phyloP scores from a whole-genome alignment of 2,113 vertebrate species.

The Eulemur macaco region DNA sequence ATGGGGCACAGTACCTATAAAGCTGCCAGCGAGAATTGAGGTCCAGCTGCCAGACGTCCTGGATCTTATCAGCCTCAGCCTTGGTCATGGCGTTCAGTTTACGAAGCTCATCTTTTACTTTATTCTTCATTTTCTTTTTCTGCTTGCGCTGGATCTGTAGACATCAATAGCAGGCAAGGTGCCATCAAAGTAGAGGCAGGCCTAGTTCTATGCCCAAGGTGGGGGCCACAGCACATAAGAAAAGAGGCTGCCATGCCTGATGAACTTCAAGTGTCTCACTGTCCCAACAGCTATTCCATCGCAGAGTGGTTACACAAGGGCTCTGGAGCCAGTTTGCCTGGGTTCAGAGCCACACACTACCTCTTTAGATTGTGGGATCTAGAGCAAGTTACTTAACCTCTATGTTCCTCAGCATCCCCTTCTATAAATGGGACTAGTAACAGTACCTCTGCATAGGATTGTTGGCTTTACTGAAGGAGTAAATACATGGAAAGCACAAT shows the following conservation, averaged over 20 bases:
- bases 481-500: not conserved
- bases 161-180: slow-evolving; percentile 37
- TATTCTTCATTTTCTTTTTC: slow-evolving; percentile 89
- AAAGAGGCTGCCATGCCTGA: not conserved
- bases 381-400: not conserved
- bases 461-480: not conserved
- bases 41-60: slow-evolving; percentile 89
- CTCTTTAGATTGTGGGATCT: not conserved
- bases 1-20: slow-evolving; percentile 88
- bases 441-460: not conserved
- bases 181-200: not conserved
- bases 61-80: slow-evolving; percentile 81
- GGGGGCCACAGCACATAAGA: not conserved
- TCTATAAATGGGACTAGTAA: not conserved
- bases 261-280: not conserved
- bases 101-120: slow-evolving; percentile 84
- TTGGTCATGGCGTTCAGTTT: slow-evolving; percentile 87
- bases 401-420: not conserved
- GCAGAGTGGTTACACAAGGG: not conserved
- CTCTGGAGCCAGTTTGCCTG: not conserved
- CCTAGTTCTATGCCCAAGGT: not conserved
- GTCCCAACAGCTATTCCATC: not conserved
- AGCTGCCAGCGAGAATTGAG: slow-evolving; percentile 90
- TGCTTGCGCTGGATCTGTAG: slow-evolving; percentile 85
- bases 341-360: not conserved